Base-by-base conservation (phyloP, 2,888 invertebrate species). In the Cecidostiba fungosa region DNA sequence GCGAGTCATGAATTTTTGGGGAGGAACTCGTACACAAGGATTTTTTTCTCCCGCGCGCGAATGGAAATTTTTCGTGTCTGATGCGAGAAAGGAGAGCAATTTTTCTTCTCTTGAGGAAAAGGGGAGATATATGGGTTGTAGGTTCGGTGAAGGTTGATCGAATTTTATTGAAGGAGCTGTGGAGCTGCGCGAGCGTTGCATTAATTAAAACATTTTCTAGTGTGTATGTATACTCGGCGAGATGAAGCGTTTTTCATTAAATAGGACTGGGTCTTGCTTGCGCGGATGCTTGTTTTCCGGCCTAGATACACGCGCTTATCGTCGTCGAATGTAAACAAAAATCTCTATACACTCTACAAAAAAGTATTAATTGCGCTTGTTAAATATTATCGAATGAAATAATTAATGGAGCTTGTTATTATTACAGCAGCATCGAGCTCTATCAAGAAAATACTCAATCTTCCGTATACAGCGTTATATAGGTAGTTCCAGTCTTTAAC, bases 1-100 rank as follows among this genome's bases (percentile, higher is more conserved):
- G 85, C 81, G 50, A 81, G 81, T 85, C 81, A 81, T 85, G 85
- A 80, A 85, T 81, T 85, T 85, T 85, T 77, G 39, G 81, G 83
- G 50, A 69, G 32, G 54, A 39, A 72, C 70, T 62, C 62, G 47
- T n/a, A 36, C 66, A 19, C 29, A 39, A 76, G 80, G 73, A 69
- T 43, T 39, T 62, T 77, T 76, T 76, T 39, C 26, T 47, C 29
- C 16, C 5, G 8, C 6, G n/a, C 36, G 36, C 26, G 14, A 10
- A 19, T 29, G 69, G 29, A 29, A 19, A 29, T 19, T 39, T 36
- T 36, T 70, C 69, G 32, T 6, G 19, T 14, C 3, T 5, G 73
- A 74, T 26, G 23, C 73, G 26, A 43, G 16, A 26, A 29, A 26
- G 14, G 12, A 29, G 66, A 29, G 66, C 12, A 3, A 16, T 70